Evolutionary conservation across 2,797 vertebrate species (phyloP).

Genomic region (Muscicapa striata): DNA sequence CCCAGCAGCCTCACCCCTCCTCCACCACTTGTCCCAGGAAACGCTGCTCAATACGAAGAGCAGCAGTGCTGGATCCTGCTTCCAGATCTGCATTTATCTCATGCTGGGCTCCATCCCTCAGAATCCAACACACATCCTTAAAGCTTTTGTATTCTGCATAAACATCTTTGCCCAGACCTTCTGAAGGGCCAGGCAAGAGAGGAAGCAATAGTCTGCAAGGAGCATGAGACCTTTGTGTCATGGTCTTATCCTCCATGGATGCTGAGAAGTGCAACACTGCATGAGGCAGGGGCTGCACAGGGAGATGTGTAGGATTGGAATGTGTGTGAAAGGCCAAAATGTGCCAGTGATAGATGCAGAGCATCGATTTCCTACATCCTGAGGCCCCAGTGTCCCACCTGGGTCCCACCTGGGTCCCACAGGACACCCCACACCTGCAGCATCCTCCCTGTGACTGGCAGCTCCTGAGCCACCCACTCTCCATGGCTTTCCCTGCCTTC

Average conservation of each 20-base stretch:
- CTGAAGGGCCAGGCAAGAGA: neutral
- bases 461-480: neutral
- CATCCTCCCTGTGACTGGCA: neutral
- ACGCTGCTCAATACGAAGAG: neutral
- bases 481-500: neutral
- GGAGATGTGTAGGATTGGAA: neutral
- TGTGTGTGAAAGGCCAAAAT: neutral
- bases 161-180: constrained; percentile 15
- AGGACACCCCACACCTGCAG: neutral
- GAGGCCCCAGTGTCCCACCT: neutral
- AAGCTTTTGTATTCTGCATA: constrained; percentile 17
- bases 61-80: neutral
- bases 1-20: neutral
- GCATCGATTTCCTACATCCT: neutral
- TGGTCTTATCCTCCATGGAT: neutral
- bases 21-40: neutral
- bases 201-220: constrained; percentile 4
- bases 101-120: neutral
- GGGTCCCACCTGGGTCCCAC: neutral
- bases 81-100: neutral
- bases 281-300: neutral
- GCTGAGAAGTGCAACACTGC: fast-evolving
- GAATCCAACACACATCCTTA: neutral
- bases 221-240: neutral
- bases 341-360: neutral